phyloP scores from a whole-genome alignment of 2,888 invertebrate species.

The Odontothrips loti region DNA sequence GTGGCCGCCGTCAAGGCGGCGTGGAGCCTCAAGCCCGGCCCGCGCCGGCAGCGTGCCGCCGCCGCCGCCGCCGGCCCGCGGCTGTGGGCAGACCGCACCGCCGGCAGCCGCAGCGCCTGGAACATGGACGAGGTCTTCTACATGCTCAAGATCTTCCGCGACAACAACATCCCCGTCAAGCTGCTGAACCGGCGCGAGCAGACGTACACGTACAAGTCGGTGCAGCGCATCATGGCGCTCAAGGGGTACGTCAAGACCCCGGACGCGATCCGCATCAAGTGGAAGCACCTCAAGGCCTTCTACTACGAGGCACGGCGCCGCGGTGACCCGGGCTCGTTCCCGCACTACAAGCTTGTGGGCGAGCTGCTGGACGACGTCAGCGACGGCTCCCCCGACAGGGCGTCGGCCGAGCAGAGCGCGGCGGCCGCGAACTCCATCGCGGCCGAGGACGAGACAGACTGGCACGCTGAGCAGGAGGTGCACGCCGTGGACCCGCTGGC shows the following conservation, averaged over 20 bases:
- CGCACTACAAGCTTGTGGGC: not conserved
- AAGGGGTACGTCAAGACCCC: not conserved
- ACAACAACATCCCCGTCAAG: not conserved
- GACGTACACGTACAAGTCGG: not conserved
- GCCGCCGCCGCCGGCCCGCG: too few species aligned
- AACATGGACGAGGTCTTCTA: not conserved
- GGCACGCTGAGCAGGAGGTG: not conserved
- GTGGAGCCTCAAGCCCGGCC: too few species aligned
- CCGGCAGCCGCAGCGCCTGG: not conserved
- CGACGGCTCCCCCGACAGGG: not conserved
- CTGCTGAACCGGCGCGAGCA: not conserved
- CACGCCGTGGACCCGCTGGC: not conserved
- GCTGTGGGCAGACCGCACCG: too few species aligned
- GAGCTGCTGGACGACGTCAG: not conserved
- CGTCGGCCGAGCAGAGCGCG: not conserved
- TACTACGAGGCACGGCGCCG: not conserved
- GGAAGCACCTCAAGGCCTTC: not conserved
- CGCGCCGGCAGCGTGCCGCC: too few species aligned
- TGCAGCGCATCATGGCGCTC: constrained; percentile 7
- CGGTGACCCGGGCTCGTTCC: not conserved
- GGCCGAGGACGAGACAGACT: not conserved
- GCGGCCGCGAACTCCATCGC: not conserved
- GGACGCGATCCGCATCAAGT: constrained; percentile 1
- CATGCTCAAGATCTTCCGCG: not conserved
- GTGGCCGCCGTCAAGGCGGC: too few species aligned